Evolutionary conservation across 2,113 vertebrate species (phyloP).

Genomic region (Protomyctophum bolini): DNA sequence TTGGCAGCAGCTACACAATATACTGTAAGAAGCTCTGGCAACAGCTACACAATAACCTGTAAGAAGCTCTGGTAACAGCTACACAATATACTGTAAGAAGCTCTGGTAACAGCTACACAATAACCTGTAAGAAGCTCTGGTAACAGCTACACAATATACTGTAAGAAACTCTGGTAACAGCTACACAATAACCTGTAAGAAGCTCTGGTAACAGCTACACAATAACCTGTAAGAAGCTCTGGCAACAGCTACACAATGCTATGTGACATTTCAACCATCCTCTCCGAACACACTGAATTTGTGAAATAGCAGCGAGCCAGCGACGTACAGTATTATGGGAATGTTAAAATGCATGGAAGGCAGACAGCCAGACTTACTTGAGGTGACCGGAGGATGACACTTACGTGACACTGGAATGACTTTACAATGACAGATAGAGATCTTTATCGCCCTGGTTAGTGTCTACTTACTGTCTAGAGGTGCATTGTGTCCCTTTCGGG

Average conservation of each 20-base stretch:
- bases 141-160: too few species aligned
- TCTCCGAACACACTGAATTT: background rate
- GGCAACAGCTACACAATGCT: too few species aligned
- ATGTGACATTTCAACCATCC: slow-evolving; percentile 8
- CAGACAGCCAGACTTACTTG: background rate
- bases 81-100: too few species aligned
- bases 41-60: too few species aligned
- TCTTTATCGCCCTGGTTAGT: background rate
- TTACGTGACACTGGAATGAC: slow-evolving; percentile 25
- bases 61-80: too few species aligned
- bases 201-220: slow-evolving; percentile 3
- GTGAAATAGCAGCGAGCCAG: background rate
- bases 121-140: too few species aligned
- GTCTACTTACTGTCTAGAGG: background rate
- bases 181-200: too few species aligned
- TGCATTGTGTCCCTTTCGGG: background rate
- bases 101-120: too few species aligned
- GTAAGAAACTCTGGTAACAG: too few species aligned
- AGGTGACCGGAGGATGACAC: slow-evolving; percentile 9
- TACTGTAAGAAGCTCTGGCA: too few species aligned
- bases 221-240: background rate
- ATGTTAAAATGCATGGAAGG: slow-evolving; percentile 21
- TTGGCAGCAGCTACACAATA: slow-evolving; percentile 2
- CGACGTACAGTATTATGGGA: background rate
- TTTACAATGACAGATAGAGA: slow-evolving; percentile 25